Conservation (phyloP, 2,888 invertebrate species). For the Himalopsyche tibetana region DNA sequence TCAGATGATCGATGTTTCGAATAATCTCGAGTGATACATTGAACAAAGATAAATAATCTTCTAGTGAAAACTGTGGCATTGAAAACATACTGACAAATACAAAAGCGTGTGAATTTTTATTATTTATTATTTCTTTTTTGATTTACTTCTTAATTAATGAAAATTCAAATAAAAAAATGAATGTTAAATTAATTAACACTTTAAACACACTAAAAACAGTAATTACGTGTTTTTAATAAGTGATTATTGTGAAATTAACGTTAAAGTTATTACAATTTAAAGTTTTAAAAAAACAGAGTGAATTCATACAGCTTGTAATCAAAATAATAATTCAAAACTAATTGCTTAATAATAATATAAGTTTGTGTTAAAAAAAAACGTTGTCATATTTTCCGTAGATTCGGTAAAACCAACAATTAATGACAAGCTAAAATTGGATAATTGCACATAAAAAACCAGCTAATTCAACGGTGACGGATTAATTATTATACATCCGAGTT, state of each 20-base stretch:
- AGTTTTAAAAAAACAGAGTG: background rate
- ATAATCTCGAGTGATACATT: background rate
- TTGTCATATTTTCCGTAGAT: background rate
- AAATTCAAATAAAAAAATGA: background rate
- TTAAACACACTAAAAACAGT: background rate
- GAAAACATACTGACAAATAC: background rate
- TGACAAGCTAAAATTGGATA: background rate
- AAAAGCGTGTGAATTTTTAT: background rate
- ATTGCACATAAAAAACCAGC: background rate
- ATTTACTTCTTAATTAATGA: background rate
- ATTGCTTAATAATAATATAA: background rate
- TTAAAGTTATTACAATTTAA: background rate
- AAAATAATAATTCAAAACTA: background rate
- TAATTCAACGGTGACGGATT: slow-evolving; percentile 2
- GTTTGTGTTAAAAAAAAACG: background rate
- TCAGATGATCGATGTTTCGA: background rate
- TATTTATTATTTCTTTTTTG: background rate
- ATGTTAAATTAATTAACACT: too few relatives aligned
- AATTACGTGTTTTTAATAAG: background rate
- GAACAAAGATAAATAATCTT: background rate
- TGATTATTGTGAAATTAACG: background rate
- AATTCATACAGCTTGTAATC: background rate
- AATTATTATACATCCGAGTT: background rate
- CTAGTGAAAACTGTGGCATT: background rate
- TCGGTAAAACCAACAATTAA: slow-evolving; percentile 20